Conservation (phyloP, 2,888 invertebrate genomes). For the Stomorhina lunata region DNA sequence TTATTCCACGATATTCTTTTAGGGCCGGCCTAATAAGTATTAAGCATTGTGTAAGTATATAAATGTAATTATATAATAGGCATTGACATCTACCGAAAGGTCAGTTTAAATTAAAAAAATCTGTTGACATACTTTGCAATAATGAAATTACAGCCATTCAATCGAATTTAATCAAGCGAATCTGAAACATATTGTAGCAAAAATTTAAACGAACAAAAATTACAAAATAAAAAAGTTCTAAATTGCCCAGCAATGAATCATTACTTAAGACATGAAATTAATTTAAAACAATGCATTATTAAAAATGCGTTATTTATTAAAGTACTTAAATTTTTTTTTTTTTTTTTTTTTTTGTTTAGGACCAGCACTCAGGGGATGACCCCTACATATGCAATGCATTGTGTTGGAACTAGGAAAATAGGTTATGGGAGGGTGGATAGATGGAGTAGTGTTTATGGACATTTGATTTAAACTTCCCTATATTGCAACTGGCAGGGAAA, state of each 20-base stretch:
- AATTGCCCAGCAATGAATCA: slow-evolving; percentile 15
- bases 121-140: slow-evolving; percentile 20
- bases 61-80: not conserved
- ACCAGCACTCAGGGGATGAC: no score
- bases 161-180: slow-evolving; percentile 30
- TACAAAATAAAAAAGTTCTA: slow-evolving; percentile 14
- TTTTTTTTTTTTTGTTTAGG: no score
- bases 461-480: no score
- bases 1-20: no score
- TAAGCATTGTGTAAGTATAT: no score
- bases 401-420: no score
- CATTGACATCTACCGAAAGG: slow-evolving; percentile 31
- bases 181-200: not conserved
- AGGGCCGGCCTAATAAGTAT: no score
- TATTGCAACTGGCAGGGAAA: no score
- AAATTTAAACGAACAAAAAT: not conserved
- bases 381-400: no score
- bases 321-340: no score
- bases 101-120: slow-evolving; percentile 7
- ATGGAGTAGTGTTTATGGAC: no score
- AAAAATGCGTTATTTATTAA: not conserved
- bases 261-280: not conserved
- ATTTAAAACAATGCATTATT: slow-evolving; percentile 18
- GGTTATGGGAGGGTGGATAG: no score
- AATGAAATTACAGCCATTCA: slow-evolving; percentile 33